phyloP scores from a whole-genome alignment of 2,888 invertebrate genomes.

The Malacosoma neustria region DNA sequence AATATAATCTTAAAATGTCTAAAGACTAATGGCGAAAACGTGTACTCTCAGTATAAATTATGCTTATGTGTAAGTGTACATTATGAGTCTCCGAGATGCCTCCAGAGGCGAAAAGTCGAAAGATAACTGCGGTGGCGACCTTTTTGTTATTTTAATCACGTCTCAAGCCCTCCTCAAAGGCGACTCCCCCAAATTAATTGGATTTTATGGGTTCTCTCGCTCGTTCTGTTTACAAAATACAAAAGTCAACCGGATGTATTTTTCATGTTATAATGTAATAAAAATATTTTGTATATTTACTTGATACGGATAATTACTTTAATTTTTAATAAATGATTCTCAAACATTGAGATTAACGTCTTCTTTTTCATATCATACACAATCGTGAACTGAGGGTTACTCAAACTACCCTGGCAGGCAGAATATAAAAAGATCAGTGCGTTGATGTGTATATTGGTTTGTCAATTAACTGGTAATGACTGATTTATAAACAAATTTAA shows the following conservation, averaged over 20 bases:
- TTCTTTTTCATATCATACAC: too few relatives aligned
- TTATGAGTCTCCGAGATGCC: background rate
- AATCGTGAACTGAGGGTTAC: too few relatives aligned
- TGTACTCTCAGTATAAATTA: background rate
- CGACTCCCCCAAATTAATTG: constrained; percentile 45
- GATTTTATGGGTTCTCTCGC: constrained; percentile 40
- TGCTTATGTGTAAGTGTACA: background rate
- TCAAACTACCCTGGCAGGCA: too few relatives aligned
- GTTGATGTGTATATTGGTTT: too few relatives aligned
- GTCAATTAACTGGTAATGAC: too few relatives aligned
- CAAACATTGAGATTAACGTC: too few relatives aligned
- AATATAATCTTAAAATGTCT: constrained; percentile 3
- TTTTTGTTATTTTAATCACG: constrained; percentile 44
- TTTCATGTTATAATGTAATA: background rate
- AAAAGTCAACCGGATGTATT: background rate
- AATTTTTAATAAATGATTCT: too few relatives aligned
- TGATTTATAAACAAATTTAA: too few relatives aligned
- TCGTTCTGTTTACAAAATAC: constrained; percentile 29
- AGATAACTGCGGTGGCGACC: constrained; percentile 2
- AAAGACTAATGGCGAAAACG: constrained; percentile 11
- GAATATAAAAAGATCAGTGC: too few relatives aligned
- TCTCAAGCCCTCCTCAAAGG: constrained; percentile 16
- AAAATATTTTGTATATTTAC: too few relatives aligned
- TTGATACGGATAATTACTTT: too few relatives aligned
- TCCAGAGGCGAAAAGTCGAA: constrained; percentile 19